Evolutionary conservation across 2,888 invertebrate genomes (phyloP), one percentile per base, ranked within the genome.

Genomic region (Cyclophora punctaria): DNA sequence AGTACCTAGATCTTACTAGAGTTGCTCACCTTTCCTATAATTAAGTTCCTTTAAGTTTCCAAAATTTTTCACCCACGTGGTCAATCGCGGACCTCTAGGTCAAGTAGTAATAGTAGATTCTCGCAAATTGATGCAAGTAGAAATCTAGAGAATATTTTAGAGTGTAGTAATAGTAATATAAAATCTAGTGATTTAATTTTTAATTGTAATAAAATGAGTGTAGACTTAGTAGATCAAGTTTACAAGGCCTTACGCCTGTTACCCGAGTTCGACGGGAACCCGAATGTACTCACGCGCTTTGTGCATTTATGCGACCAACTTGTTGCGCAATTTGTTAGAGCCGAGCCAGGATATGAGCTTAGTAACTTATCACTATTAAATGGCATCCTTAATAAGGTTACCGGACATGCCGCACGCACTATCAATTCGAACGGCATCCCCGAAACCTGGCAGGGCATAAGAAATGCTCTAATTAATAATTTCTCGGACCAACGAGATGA

Each of bases 401-500:
- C 33, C 20, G 52, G 52, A 1, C 45, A 41, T 3, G 49, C 50
- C 5, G 53, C 53, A 0, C 34, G 41, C 7, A 4, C 35, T 2
- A 50, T 51, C 2, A 60, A 59, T 45, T 51, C 59, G 0, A 63
- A 60, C 34, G 60, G 63, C 1, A 59, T 61, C 3, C 58, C 61
- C 0, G 55, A 58, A 4, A 55, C 35, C 46, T 63, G 60, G 58
- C 4, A 35, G n/a, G 60, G 60, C 6, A 62, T 60, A 35, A 45
- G 60, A n/a, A 52, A 41, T 35, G 46, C 55, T 3, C 41, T 66
- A 7, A 57, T 63, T 34, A 65, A 64, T 55, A 63, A 63, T 48
- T 66, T 66, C 46, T 42, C 60, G 0, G 63, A 65, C 35, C 65
- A 63, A 20, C 20, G 20, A 20, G 20, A 20, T 20, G 20, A 20